These are phyloP conservation scores for Xestia sexstrigata DNA, from an alignment of 2,888 invertebrate species.

Conservation along the genomic window DNA sequence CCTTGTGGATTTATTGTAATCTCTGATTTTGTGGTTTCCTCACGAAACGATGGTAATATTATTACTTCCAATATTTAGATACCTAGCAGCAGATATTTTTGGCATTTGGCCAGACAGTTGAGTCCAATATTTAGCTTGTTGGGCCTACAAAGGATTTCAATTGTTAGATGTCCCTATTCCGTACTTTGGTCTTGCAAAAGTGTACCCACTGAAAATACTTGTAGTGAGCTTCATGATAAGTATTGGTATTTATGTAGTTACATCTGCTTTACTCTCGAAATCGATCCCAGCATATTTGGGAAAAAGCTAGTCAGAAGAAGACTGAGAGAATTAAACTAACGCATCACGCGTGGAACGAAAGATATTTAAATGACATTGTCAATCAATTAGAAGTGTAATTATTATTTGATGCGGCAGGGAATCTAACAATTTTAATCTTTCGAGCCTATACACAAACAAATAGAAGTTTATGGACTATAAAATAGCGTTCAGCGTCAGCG, in stretches of 20 bases:
- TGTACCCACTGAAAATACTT: not conserved
- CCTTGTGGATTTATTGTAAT: slow-evolving; percentile 35
- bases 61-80: slow-evolving; percentile 43
- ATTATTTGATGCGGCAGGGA: not conserved
- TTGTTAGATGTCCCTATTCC: not conserved
- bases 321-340: not conserved
- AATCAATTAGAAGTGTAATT: not conserved
- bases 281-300: not conserved
- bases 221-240: not conserved
- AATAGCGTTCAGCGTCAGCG: too few relatives aligned
- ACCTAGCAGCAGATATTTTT: slow-evolving; percentile 30
- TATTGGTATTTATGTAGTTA: not conserved
- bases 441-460: slow-evolving; percentile 49
- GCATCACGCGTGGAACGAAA: not conserved
- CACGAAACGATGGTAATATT: slow-evolving; percentile 45
- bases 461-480: slow-evolving; percentile 51
- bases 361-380: not conserved
- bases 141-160: slow-evolving; percentile 37
- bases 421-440: slow-evolving; percentile 1
- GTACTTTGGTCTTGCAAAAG: not conserved
- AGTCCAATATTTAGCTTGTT: slow-evolving; percentile 50
- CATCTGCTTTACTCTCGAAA: not conserved
- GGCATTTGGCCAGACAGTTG: slow-evolving; percentile 55
- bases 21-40: slow-evolving; percentile 48
- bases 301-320: not conserved